Evolutionary conservation across 2,797 vertebrate species (phyloP), one percentile per base, ranked within the genome.

Genomic region (Borostomias antarcticus): DNA sequence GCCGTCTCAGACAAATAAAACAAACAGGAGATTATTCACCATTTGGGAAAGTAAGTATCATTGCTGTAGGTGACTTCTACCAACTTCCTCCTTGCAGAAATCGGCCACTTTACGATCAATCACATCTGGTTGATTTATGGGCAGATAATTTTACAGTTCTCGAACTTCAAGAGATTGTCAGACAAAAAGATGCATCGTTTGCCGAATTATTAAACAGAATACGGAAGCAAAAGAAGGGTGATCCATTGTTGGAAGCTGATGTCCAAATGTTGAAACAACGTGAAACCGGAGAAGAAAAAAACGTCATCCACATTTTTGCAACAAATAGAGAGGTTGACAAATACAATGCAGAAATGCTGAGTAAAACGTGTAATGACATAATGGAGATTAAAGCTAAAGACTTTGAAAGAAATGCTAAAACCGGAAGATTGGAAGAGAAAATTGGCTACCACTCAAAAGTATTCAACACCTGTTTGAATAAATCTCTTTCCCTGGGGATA

Each of bases 1-100:
- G 70, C 0, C n/a, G 72, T 53, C 43, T 77, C 1, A 13, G 30
- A 3, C 67, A 79, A 13, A 70, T 77, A 0, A 82, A 79, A 60
- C 76, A 70, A 52, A 35, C 48, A 5, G 56, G 47, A 26, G 32
- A 60, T 33, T 26, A 23, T 37, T 50, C 56, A n/a, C n/a, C n/a
- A n/a, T 69, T 69, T 62, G 66, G 58, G 30, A 69, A 62, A 6
- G 48, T 69, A 0, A 11, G 23, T 6, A 23, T 66, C 6, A n/a
- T 66, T 30, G 64, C 37, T 13, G 53, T 32, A 9, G 56, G 54
- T 15, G 63, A 65, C 21, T 65, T 65, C 37, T 65, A 56, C 25
- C 52, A 65, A 7, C 40, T 43, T 7, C 35, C 63, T 1, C 51
- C 52, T 28, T 21, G 43, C 2, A 43, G 45, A 57, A 21, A 21